phyloP scores from a whole-genome alignment of 1,140 invertebrate genomes.

The Zophobas atratus region DNA sequence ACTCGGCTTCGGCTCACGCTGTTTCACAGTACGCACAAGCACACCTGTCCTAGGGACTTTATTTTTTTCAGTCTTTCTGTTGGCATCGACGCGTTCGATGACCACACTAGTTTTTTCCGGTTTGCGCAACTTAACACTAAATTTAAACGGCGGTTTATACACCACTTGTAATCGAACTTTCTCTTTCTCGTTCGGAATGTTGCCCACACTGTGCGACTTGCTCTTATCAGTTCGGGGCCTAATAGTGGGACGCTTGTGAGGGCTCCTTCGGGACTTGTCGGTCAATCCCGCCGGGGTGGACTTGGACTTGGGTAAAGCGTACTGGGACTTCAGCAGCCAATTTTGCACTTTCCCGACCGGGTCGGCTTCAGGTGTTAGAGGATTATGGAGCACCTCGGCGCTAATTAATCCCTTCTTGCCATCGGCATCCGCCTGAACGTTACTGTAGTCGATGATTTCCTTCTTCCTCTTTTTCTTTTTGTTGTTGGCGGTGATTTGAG shows the following conservation, averaged over 20 bases:
- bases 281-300: conserved; percentile 79
- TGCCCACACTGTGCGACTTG: conserved; percentile 67
- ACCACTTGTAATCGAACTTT: conserved; percentile 85
- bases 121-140: conserved; percentile 85
- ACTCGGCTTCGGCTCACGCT: conserved; percentile 61
- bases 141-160: conserved; percentile 89
- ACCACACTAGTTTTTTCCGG: conserved; percentile 73
- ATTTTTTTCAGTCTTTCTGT: conserved; percentile 50
- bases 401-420: conserved; percentile 63
- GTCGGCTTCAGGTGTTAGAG: conserved; percentile 72
- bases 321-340: conserved; percentile 82
- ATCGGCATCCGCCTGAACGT: conserved; percentile 73
- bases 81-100: conserved; percentile 51
- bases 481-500: conserved; percentile 68
- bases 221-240: conserved; percentile 65
- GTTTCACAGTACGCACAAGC: conserved; percentile 68
- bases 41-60: conserved; percentile 68
- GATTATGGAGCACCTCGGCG: conserved; percentile 61
- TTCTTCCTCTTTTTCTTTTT: conserved; percentile 74
- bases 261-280: conserved; percentile 64
- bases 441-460: conserved; percentile 86
- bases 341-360: conserved; percentile 87
- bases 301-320: conserved; percentile 77
- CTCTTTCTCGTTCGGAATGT: conserved; percentile 73
- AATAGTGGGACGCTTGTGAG: conserved; percentile 65